Evolutionary conservation across 2,888 invertebrate species (phyloP).

Genomic region (Anagyrus pseudococci): DNA sequence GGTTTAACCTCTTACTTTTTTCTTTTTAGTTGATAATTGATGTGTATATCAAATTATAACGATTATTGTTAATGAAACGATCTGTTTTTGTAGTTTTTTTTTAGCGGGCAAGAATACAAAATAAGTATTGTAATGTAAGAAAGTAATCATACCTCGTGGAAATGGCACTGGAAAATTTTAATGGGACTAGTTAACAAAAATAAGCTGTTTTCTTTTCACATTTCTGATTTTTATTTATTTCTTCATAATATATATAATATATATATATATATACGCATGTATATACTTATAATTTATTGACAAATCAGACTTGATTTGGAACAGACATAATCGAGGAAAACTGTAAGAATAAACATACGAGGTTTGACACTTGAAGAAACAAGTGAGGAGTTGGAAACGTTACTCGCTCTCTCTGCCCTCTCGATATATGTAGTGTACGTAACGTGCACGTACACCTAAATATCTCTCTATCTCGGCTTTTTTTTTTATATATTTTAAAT

Average conservation of each 20-base stretch:
- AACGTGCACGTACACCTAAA: too few species aligned
- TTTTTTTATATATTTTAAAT: too few species aligned
- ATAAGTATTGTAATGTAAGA: background rate
- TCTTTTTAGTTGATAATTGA: background rate
- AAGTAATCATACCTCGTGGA: background rate
- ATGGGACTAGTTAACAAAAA: background rate
- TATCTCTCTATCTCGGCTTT: too few species aligned
- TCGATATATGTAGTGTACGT: too few species aligned
- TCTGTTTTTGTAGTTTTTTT: background rate
- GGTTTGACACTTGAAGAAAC: slow-evolving; percentile 26
- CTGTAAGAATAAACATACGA: slow-evolving; percentile 31
- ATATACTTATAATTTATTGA: slow-evolving; percentile 28
- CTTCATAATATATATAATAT: slow-evolving; percentile 21
- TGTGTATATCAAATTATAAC: background rate
- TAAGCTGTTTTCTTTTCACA: slow-evolving; percentile 4
- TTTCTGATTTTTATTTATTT: slow-evolving; percentile 32
- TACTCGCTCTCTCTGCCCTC: too few species aligned
- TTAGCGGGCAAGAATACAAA: background rate
- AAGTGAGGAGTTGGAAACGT: slow-evolving; percentile 18
- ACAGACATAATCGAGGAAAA: slow-evolving; percentile 33
- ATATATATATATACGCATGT: background rate
- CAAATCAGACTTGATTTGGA: slow-evolving; percentile 36
- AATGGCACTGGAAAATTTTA: background rate
- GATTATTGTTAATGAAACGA: too few species aligned
- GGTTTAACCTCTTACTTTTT: too few species aligned